Conservation (phyloP, 2,797 vertebrate genomes). For the Ctenopoma multispine region DNA sequence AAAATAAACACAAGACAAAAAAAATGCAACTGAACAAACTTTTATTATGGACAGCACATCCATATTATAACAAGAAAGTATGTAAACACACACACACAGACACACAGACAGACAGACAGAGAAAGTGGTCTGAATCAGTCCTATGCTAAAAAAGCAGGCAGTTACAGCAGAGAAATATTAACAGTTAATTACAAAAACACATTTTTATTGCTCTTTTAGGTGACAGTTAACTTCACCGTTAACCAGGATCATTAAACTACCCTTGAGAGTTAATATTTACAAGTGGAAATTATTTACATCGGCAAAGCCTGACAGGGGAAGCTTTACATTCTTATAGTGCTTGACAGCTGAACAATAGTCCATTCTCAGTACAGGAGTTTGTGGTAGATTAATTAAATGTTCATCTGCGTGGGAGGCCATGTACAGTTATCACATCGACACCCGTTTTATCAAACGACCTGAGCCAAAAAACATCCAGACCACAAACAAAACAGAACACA, state of each 20-base stretch:
- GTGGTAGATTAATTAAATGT: conserved; percentile 19
- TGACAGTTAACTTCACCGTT: conserved; percentile 53
- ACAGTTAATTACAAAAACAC: conserved; percentile 71
- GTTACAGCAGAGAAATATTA: conserved; percentile 73
- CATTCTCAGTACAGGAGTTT: conserved; percentile 40
- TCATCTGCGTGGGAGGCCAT: conserved; percentile 39
- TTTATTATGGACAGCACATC: conserved; percentile 80
- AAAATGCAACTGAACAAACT: conserved; percentile 69
- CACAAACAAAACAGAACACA: conserved; percentile 60
- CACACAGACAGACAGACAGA: conserved; percentile 23
- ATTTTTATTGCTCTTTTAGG: conserved; percentile 61
- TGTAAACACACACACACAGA: conserved; percentile 48
- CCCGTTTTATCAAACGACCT: conserved; percentile 71
- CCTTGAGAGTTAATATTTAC: conserved; percentile 78
- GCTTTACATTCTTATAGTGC: conserved; percentile 65
- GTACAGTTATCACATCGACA: conserved; percentile 63
- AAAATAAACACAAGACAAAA: conserved; percentile 18
- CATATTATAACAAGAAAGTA: conserved; percentile 66
- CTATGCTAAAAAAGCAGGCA: conserved; percentile 65
- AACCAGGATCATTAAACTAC: conserved; percentile 72
- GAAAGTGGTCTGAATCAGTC: conserved; percentile 78
- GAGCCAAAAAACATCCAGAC: conserved; percentile 65
- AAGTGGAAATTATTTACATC: conserved; percentile 75
- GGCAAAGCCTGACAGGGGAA: conserved; percentile 59
- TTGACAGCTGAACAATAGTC: conserved; percentile 50